These are phyloP conservation scores for Zaprionus ornatus DNA, from an alignment of 1,140 invertebrate genomes.

Conservation along the genomic window DNA sequence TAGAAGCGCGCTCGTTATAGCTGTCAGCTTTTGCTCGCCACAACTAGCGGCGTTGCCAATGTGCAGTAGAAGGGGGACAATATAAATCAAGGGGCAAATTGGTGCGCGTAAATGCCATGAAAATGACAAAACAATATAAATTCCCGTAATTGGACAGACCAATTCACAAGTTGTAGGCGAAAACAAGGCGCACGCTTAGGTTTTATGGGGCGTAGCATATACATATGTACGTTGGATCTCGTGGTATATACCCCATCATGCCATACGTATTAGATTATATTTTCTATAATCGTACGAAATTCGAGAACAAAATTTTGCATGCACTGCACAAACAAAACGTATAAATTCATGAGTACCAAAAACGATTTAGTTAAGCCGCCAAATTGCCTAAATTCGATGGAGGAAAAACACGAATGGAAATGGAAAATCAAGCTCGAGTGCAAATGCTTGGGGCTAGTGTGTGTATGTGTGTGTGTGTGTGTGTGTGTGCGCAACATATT, in stretches of 20 bases:
- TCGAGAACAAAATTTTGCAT: slow-evolving; percentile 59
- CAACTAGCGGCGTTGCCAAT: neutral
- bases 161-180: slow-evolving; percentile 25
- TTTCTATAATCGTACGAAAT: slow-evolving; percentile 32
- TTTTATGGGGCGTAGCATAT: slow-evolving; percentile 38
- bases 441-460: slow-evolving; percentile 49
- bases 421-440: slow-evolving; percentile 70
- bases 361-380: slow-evolving; percentile 78
- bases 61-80: neutral
- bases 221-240: slow-evolving; percentile 9
- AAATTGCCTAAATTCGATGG: slow-evolving; percentile 78
- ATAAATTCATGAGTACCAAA: slow-evolving; percentile 76
- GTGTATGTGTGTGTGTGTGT: neutral
- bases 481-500: slow-evolving; percentile 33
- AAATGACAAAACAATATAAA: slow-evolving; percentile 70
- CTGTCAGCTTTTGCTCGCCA: neutral
- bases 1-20: neutral
- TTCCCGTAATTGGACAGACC: slow-evolving; percentile 47
- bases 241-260: slow-evolving; percentile 17
- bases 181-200: slow-evolving; percentile 31
- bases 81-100: slow-evolving; percentile 50
- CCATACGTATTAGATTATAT: slow-evolving; percentile 39
- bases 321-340: slow-evolving; percentile 78
- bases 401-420: slow-evolving; percentile 40
- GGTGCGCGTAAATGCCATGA: slow-evolving; percentile 46